These are phyloP conservation scores for Psococerastis gibbosa DNA, from an alignment of 2,888 invertebrate species.

Conservation along the genomic window DNA sequence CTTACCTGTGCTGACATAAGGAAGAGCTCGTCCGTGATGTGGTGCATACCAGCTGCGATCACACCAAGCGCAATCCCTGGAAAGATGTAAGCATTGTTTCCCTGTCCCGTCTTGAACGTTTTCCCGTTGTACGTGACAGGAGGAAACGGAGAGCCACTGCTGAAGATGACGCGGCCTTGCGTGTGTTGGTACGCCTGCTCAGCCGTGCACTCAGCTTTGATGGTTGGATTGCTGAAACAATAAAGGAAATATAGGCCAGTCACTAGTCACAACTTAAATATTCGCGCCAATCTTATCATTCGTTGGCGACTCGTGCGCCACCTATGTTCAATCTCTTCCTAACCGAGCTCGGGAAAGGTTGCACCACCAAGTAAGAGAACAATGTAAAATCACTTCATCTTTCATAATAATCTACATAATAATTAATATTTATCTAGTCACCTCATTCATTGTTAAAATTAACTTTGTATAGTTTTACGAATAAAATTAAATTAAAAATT, in stretches of 20 bases:
- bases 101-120: conserved; percentile 81
- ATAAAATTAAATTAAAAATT: no score
- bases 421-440: no score
- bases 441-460: no score
- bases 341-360: no score
- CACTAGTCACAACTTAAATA: no score
- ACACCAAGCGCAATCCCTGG: conserved; percentile 92
- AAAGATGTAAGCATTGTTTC: conserved; percentile 95
- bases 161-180: conserved; percentile 83
- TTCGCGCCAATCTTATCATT: no score
- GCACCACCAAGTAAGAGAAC: no score
- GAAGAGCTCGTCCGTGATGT: conserved; percentile 87
- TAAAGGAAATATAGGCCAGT: neutral
- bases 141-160: conserved; percentile 91
- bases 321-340: no score
- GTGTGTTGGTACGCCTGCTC: conserved; percentile 84
- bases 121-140: conserved; percentile 61
- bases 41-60: conserved; percentile 77
- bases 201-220: conserved; percentile 95
- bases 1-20: conserved; percentile 75
- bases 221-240: conserved; percentile 73
- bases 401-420: no score
- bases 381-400: no score
- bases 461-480: no score
- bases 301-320: no score